Percentiles rank a stretch among this genome's conserved stretches.
Conservation (phyloP, 35 echinoderm and acorn worm species). For the Diadema setosum region DNA sequence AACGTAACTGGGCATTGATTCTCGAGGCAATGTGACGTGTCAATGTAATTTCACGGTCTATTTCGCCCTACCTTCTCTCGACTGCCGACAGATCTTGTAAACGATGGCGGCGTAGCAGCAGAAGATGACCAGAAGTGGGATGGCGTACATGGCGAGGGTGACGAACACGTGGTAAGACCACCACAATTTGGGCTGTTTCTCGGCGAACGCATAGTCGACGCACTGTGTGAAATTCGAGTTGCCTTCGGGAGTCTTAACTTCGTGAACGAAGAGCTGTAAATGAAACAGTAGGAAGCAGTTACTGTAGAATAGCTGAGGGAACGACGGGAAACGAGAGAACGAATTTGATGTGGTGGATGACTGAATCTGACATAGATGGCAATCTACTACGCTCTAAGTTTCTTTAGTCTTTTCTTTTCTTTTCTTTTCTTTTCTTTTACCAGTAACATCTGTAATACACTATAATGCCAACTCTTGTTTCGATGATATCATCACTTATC, state of each 20-base stretch:
- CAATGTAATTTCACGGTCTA: too few relatives aligned
- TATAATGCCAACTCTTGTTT: too few relatives aligned
- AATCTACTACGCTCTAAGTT: too few relatives aligned
- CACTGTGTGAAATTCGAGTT: slow-evolving; percentile 32
- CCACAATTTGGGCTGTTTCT: background rate
- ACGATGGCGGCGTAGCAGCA: slow-evolving; percentile 65
- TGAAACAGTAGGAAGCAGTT: background rate
- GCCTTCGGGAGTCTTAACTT: background rate
- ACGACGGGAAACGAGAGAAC: too few relatives aligned
- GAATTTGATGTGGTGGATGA: too few relatives aligned
- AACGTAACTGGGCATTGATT: too few relatives aligned
- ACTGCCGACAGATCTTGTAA: slow-evolving; percentile 29
- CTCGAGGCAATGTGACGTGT: too few relatives aligned
- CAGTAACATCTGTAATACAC: too few relatives aligned
- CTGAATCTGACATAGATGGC: too few relatives aligned
- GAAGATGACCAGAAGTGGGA: slow-evolving; percentile 35
- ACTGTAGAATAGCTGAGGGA: background rate
- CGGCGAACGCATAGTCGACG: slow-evolving; percentile 18
- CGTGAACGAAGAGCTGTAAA: slow-evolving; percentile 31
- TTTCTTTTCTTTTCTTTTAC: too few relatives aligned
- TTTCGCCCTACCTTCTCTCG: background rate
- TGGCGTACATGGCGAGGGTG: slow-evolving; percentile 2
- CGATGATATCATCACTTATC: too few relatives aligned
- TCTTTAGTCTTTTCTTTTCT: too few relatives aligned
- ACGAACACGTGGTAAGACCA: slow-evolving; percentile 28